Percentiles rank a stretch among this genome's conserved stretches.
Conservation (phyloP, 2,797 vertebrate species). For the Rhinella marina region DNA sequence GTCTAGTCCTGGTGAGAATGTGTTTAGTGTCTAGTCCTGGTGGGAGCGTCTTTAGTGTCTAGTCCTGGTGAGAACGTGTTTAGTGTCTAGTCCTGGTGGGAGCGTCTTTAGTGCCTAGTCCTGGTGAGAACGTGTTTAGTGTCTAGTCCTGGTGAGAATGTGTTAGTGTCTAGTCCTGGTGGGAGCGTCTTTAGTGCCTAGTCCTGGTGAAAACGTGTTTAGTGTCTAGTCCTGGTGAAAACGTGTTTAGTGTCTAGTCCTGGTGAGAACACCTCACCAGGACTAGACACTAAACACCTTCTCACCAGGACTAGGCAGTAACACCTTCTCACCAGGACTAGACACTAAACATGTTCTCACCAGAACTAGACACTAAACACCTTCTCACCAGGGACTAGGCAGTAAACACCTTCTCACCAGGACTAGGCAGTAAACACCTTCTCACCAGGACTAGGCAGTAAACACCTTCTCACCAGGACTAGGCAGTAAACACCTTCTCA, state of each 20-base stretch:
- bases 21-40: background rate
- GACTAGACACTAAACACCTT: no score
- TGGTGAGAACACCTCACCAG: background rate
- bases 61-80: background rate
- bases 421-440: no score
- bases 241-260: background rate
- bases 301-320: no score
- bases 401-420: no score
- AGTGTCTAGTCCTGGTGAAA: background rate
- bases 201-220: background rate
- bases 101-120: background rate
- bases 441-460: no score
- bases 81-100: background rate
- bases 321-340: no score
- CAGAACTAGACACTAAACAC: no score
- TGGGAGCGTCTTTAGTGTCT: background rate
- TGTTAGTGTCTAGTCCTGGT: background rate
- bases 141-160: background rate
- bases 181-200: background rate
- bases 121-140: background rate
- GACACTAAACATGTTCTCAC: no score
- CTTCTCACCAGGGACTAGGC: no score
- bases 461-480: no score
- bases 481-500: no score
- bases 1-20: background rate